phyloP scores from a whole-genome alignment of 2,888 invertebrate genomes.

The Isoperla grammatica region DNA sequence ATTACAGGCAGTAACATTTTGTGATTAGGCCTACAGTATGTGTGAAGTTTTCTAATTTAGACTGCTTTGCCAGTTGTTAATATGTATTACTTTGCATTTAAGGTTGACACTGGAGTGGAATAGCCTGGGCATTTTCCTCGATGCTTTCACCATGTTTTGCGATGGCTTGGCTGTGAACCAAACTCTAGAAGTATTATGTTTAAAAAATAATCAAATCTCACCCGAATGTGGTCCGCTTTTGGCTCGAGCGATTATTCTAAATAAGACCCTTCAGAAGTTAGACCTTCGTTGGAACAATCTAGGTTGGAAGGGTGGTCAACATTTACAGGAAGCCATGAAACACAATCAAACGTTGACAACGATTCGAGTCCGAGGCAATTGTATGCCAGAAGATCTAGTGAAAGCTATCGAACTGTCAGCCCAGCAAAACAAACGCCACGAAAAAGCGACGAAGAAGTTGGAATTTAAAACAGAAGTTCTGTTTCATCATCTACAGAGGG shows the following conservation, averaged over 20 bases:
- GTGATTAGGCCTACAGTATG: no score
- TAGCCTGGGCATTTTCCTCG: constrained; percentile 39
- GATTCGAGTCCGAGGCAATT: constrained; percentile 39
- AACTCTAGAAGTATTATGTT: constrained; percentile 40
- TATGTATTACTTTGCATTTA: constrained; percentile 5
- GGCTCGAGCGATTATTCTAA: constrained; percentile 37
- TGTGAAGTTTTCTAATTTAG: no score
- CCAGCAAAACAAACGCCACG: constrained; percentile 33
- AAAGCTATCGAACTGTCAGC: constrained; percentile 37
- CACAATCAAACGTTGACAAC: constrained; percentile 28
- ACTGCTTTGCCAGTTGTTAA: no score
- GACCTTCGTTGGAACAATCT: constrained; percentile 44
- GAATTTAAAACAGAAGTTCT: constrained; percentile 24
- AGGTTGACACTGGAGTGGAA: constrained; percentile 42
- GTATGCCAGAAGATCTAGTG: constrained; percentile 41
- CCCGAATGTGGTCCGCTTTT: constrained; percentile 39
- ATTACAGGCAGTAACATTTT: no score
- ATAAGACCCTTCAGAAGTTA: constrained; percentile 39
- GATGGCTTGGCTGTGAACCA: constrained; percentile 40
- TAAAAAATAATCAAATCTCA: constrained; percentile 43
- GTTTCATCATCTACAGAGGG: constrained; percentile 32
- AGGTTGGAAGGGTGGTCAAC: constrained; percentile 41
- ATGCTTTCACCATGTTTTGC: constrained; percentile 40
- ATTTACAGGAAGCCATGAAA: constrained; percentile 38
- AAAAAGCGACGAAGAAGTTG: constrained; percentile 12